These are phyloP conservation scores for Holothuria glaberrima DNA, from an alignment of 35 echinoderm and acorn worm species.

Conservation along the genomic window DNA sequence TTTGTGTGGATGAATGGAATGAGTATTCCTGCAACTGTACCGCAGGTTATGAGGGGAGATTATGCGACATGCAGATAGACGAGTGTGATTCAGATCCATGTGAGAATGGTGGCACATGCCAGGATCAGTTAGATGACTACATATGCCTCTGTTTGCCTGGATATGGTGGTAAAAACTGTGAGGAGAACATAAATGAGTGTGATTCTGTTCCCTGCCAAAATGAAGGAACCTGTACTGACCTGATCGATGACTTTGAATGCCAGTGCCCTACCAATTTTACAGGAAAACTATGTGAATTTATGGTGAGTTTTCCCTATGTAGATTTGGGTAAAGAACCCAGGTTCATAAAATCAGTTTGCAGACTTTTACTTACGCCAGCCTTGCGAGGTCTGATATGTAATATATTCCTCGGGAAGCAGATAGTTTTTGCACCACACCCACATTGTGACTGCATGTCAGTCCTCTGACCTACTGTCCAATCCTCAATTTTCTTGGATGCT, in stretches of 20 bases:
- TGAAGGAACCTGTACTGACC: slow-evolving; percentile 55
- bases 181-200: slow-evolving; percentile 73
- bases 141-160: slow-evolving; percentile 66
- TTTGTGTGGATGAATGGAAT: slow-evolving; percentile 73
- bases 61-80: slow-evolving; percentile 70
- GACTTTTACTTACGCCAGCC: too few species aligned
- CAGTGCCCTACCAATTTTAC: slow-evolving; percentile 68
- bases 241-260: slow-evolving; percentile 61
- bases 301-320: slow-evolving; percentile 50
- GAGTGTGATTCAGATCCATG: slow-evolving; percentile 71
- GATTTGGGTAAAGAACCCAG: too few species aligned
- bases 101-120: slow-evolving; percentile 58
- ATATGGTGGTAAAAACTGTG: slow-evolving; percentile 71
- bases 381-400: too few species aligned
- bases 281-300: slow-evolving; percentile 78
- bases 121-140: slow-evolving; percentile 66
- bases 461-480: too few species aligned
- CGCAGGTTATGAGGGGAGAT: slow-evolving; percentile 54
- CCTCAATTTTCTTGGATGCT: too few species aligned
- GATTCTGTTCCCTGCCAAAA: slow-evolving; percentile 64
- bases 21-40: slow-evolving; percentile 58
- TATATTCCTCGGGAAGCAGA: too few species aligned
- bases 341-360: too few species aligned
- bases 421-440: too few species aligned
- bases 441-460: too few species aligned